Percentiles rank a stretch among this genome's conserved stretches.
Conservation (phyloP, 2,797 vertebrate species). For the Luscinia luscinia region DNA sequence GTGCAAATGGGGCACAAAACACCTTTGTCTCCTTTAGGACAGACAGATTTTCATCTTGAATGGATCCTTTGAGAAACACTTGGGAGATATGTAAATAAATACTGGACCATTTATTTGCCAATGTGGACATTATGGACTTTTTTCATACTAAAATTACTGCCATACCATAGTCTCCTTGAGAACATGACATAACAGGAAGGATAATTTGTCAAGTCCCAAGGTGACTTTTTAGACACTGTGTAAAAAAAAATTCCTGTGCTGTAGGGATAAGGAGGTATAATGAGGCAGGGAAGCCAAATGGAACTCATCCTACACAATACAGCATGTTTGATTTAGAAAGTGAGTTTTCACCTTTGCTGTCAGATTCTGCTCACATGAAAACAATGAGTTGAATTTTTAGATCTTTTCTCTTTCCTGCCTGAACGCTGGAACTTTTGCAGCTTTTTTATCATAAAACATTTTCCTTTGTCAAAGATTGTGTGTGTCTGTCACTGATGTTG, state of each 20-base stretch:
- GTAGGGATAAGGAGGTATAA: conserved; percentile 41
- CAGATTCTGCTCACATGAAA: conserved; percentile 15
- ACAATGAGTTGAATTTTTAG: not conserved
- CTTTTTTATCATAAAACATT: not conserved
- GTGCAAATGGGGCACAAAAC: conserved; percentile 12
- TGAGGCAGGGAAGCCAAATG: conserved; percentile 37
- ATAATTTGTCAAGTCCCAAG: conserved; percentile 61
- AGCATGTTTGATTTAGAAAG: conserved; percentile 33
- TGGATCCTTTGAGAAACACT: conserved; percentile 41
- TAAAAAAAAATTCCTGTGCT: not conserved
- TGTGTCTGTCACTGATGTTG: not conserved
- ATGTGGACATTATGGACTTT: not conserved
- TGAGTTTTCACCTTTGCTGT: conserved; percentile 47
- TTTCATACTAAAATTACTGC: conserved; percentile 43
- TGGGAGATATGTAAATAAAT: conserved; percentile 60
- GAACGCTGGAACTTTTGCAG: not conserved
- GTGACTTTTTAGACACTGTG: conserved; percentile 51
- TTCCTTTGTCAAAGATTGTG: not conserved
- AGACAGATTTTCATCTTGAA: conserved; percentile 53
- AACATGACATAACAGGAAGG: conserved; percentile 54
- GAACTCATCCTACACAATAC: not conserved
- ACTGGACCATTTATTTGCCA: conserved; percentile 50
- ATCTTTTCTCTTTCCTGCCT: not conserved
- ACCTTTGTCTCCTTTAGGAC: conserved; percentile 45
- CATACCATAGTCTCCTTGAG: conserved; percentile 35